Evolutionary conservation across 2,797 vertebrate species (phyloP).

Genomic region (Cynodonichthys magdalenae): DNA sequence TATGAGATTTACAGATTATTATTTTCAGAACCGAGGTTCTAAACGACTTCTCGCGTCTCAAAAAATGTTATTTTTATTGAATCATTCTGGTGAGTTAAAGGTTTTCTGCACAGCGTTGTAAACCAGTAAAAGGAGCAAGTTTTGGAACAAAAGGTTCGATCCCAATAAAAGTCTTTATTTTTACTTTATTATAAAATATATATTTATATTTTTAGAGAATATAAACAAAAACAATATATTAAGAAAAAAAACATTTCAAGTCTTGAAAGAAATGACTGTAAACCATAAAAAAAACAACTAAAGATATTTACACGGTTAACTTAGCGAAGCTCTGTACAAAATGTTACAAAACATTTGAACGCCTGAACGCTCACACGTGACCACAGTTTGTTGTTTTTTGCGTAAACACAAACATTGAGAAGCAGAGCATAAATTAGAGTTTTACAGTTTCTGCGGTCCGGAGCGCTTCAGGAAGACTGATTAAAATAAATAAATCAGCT

Average conservation of each 20-base stretch:
- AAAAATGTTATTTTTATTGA: too few relatives aligned
- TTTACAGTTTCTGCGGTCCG: slow-evolving; percentile 56
- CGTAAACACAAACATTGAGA: background rate
- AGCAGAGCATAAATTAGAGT: slow-evolving; percentile 2
- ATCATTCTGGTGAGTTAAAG: slow-evolving; percentile 37
- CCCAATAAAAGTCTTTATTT: slow-evolving; percentile 74
- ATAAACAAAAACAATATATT: slow-evolving; percentile 69
- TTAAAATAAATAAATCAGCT: slow-evolving; percentile 19
- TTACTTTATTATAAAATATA: slow-evolving; percentile 83
- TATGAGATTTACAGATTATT: too few relatives aligned
- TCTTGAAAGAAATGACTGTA: slow-evolving; percentile 83
- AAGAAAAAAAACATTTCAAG: slow-evolving; percentile 81
- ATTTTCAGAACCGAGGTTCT: too few relatives aligned
- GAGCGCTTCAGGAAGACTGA: slow-evolving; percentile 50
- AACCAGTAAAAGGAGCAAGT: slow-evolving; percentile 73
- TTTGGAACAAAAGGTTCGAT: slow-evolving; percentile 71
- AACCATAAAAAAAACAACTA: slow-evolving; percentile 77
- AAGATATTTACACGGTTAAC: slow-evolving; percentile 86
- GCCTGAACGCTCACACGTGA: slow-evolving; percentile 55
- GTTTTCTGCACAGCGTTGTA: slow-evolving; percentile 78
- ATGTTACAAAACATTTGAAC: slow-evolving; percentile 82
- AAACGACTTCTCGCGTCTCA: slow-evolving; percentile 9
- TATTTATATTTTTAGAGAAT: slow-evolving; percentile 75
- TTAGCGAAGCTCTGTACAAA: slow-evolving; percentile 87
- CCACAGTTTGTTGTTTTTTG: slow-evolving; percentile 37